A percentile compares a stretch with the other conserved stretches of the same genome.
Conservation (phyloP, 1,140 invertebrate genomes). For the Copidosoma floridanum region DNA sequence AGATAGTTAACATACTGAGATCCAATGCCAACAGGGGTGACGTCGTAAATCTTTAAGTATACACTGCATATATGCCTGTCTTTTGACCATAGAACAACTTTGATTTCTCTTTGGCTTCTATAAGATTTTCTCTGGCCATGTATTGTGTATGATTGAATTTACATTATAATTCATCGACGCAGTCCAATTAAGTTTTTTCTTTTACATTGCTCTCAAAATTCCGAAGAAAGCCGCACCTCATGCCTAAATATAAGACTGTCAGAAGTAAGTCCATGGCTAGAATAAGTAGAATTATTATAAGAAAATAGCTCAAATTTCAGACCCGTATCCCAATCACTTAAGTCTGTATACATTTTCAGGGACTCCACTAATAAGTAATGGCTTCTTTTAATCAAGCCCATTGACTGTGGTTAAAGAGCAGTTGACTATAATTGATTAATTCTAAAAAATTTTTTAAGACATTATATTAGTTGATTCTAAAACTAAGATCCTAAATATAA, state of each 20-base stretch:
- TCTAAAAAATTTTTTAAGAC: constrained; percentile 31
- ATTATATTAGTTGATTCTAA: constrained; percentile 31
- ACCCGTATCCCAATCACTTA: constrained; percentile 42
- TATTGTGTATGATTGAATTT: constrained; percentile 14
- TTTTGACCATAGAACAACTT: constrained; percentile 27
- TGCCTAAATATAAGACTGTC: constrained; percentile 40
- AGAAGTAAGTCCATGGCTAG: constrained; percentile 36
- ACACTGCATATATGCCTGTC: no score
- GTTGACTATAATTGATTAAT: constrained; percentile 20
- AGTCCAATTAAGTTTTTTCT: constrained; percentile 18
- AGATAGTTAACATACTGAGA: no score
- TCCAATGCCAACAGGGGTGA: no score
- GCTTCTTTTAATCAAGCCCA: constrained; percentile 20
- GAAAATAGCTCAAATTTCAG: constrained; percentile 29
- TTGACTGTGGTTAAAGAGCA: constrained; percentile 22
- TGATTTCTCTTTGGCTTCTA: constrained; percentile 22
- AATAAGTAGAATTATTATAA: constrained; percentile 32
- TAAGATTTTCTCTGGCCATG: constrained; percentile 14
- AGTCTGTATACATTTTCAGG: constrained; percentile 13
- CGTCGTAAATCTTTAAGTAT: no score
- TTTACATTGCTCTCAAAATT: not conserved
- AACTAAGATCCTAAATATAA: constrained; percentile 40
- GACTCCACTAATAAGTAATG: constrained; percentile 21
- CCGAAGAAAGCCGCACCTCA: constrained; percentile 13
- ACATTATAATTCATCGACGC: constrained; percentile 15